Evolutionary conservation across 2,797 vertebrate genomes (phyloP).

Genomic region (Gadopsis marmoratus): DNA sequence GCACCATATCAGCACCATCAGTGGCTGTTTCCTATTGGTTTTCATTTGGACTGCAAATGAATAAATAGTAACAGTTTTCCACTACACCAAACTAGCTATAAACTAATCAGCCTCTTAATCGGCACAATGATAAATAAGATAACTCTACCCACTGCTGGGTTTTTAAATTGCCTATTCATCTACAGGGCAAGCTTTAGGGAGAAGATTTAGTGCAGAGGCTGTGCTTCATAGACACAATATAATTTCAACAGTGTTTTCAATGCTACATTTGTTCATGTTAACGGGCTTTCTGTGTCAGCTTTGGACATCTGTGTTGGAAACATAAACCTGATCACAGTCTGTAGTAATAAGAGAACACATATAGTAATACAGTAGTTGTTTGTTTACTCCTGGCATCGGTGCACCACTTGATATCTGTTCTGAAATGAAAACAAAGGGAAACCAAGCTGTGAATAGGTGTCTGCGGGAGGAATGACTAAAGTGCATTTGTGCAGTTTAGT

Average conservation of each 20-base stretch:
- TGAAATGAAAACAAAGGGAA: conserved; percentile 38
- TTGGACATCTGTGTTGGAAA: conserved; percentile 44
- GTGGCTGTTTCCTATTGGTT: conserved; percentile 52
- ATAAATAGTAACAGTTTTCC: conserved; percentile 68
- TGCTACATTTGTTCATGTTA: conserved; percentile 44
- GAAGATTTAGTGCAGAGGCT: conserved; percentile 40
- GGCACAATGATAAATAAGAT: conserved; percentile 77
- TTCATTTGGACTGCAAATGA: conserved; percentile 63
- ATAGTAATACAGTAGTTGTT: conserved; percentile 11
- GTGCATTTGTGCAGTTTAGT: conserved; percentile 27
- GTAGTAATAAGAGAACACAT: conserved; percentile 11
- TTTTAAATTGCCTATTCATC: conserved; percentile 84
- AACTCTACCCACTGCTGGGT: conserved; percentile 77
- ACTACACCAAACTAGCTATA: conserved; percentile 60
- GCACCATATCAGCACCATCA: conserved; percentile 58
- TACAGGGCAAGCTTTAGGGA: conserved; percentile 58
- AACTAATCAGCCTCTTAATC: conserved; percentile 79
- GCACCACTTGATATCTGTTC: conserved; percentile 18
- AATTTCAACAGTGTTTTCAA: conserved; percentile 56
- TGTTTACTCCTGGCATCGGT: conserved; percentile 15
- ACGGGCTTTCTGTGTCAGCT: conserved; percentile 50
- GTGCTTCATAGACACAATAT: conserved; percentile 62
- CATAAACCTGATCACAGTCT: conserved; percentile 41
- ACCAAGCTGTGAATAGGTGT: conserved; percentile 41
- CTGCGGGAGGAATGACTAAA: conserved; percentile 27